Base-by-base conservation (phyloP, 92 coral and sea anemone genomes). In the Parazoanthus atlanticus region DNA sequence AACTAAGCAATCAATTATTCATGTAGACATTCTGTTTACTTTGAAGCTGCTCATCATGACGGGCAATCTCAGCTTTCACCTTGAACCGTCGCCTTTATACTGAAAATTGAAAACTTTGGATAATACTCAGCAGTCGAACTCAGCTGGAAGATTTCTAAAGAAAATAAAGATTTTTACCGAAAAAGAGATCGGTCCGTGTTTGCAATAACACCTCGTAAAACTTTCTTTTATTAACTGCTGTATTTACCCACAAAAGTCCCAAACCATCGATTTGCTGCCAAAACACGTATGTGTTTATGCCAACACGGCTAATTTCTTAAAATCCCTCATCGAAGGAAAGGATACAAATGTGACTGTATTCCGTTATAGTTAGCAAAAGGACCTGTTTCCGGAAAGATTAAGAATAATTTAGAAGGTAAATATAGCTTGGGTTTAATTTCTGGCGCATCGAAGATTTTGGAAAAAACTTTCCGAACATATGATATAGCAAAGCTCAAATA, bases 361-460 rank as follows among this genome's bases (percentile, higher is more conserved):
- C 89, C 85, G 72, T 86, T 38, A 86, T 64, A 91, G 95, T 91
- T 94, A 88, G 94, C 82, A 86, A 89, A 85, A 89, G 91, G 76
- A 69, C 77, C 84, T 87, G 94, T 89, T 90, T 93, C 96, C 98
- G 98, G 96, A 83, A 74, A 86, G 93, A 90, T 95, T 93, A 87
- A 64, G 82, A 77, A 86, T 88, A 95, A 95, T 95, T 95, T 89
- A 85, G 79, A 82, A 76, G 78, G 90, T 78, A 91, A 95, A 90
- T 89, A 93, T 31, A 21, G 65, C 86, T 61, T 56, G 49, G 74
- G 82, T 89, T 81, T 74, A 85, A 84, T 89, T 89, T 89, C 26
- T 26, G 41, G 33, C 15, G 21, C 52, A 41, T 84, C 26, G 36
- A 36, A 84, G 43, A 26, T 43, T 70, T 84, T 19, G 13, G 61